These are phyloP conservation scores for Oreocharis arfaki DNA, from an alignment of 2,113 vertebrate species.

Conservation along the genomic window DNA sequence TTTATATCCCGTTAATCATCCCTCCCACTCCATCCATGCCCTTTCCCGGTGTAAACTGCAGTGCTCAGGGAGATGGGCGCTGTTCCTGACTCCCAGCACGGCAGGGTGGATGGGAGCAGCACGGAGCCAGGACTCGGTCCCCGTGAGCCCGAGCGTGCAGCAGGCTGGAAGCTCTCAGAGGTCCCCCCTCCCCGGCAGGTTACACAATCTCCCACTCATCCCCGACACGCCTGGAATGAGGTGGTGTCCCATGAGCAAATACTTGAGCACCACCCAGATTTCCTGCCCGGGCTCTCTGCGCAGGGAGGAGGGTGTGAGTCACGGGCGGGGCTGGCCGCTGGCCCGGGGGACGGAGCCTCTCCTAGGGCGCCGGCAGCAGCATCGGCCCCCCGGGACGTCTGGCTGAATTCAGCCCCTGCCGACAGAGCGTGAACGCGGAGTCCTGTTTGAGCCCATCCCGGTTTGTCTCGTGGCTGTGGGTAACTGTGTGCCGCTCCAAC, in stretches of 20 bases:
- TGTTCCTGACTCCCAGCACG: neutral
- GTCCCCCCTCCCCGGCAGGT: neutral
- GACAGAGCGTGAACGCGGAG: fast-evolving
- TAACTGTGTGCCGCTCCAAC: neutral
- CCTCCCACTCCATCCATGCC: neutral
- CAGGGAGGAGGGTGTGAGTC: slow-evolving; percentile 51
- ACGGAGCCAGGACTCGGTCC: neutral
- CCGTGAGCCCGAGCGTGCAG: neutral
- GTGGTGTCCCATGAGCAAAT: slow-evolving; percentile 52
- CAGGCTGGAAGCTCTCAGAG: neutral
- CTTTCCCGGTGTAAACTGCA: neutral
- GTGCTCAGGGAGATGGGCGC: neutral
- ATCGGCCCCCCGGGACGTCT: fast-evolving
- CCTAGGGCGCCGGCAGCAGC: neutral
- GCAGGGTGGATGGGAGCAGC: neutral
- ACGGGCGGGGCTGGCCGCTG: neutral
- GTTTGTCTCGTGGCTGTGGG: neutral
- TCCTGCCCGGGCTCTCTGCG: neutral
- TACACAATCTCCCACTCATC: slow-evolving; percentile 49
- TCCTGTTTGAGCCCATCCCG: neutral
- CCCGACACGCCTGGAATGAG: slow-evolving; percentile 59
- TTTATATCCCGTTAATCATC: neutral
- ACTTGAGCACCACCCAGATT: slow-evolving; percentile 60
- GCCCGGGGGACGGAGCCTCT: neutral
- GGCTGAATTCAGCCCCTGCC: neutral